phyloP scores from a whole-genome alignment of 2,797 vertebrate species.

The Vireo griseus region DNA sequence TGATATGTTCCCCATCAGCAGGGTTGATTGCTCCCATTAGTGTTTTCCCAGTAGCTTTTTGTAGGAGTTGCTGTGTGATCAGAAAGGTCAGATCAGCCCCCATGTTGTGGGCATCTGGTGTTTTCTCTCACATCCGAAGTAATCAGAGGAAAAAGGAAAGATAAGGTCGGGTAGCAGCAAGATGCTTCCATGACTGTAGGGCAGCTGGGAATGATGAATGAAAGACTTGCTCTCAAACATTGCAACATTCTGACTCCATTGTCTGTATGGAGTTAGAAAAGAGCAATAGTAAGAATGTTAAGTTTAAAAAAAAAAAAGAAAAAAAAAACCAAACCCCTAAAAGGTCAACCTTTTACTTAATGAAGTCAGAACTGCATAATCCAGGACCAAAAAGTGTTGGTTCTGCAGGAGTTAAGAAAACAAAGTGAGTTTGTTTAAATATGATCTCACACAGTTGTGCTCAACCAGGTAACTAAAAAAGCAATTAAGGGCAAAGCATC shows the following conservation, averaged over 20 bases:
- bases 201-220: neutral
- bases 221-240: neutral
- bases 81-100: neutral
- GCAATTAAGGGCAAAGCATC: constrained; percentile 54
- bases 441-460: constrained; percentile 25
- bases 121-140: neutral
- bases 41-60: neutral
- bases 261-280: neutral
- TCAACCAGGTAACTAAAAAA: constrained; percentile 57
- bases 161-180: neutral
- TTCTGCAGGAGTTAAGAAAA: constrained; percentile 25
- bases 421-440: constrained; percentile 22
- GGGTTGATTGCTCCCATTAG: neutral
- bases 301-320: neutral
- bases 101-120: neutral
- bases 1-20: neutral
- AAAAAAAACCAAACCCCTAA: neutral
- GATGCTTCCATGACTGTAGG: neutral
- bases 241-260: neutral
- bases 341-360: neutral
- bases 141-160: neutral
- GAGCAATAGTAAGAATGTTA: neutral
- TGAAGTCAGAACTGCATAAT: neutral
- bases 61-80: neutral
- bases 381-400: neutral